Conservation (phyloP, 2,797 vertebrate genomes). For the Sparidentex hasta region DNA sequence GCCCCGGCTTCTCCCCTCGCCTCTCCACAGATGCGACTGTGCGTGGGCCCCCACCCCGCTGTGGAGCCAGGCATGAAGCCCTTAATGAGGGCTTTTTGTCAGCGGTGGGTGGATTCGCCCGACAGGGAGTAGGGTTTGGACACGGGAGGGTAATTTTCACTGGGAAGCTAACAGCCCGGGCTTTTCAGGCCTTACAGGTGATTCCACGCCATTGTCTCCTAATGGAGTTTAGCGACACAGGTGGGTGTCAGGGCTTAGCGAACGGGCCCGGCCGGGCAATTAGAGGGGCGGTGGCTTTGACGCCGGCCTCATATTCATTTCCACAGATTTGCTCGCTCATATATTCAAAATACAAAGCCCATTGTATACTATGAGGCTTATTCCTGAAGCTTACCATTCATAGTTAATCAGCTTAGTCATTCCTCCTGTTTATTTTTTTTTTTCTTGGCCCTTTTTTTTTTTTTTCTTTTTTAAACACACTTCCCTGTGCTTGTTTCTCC, state of each 20-base stretch:
- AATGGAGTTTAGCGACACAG: conserved; percentile 64
- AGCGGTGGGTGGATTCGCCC: conserved; percentile 78
- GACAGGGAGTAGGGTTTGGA: conserved; percentile 62
- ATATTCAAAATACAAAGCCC: conserved; percentile 75
- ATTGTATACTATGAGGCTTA: conserved; percentile 67
- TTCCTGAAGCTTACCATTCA: conserved; percentile 74
- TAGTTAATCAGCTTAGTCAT: conserved; percentile 80
- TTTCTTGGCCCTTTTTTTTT: conserved; percentile 64
- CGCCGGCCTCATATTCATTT: conserved; percentile 51
- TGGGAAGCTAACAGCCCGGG: conserved; percentile 63
- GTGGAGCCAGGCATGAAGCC: conserved; percentile 77
- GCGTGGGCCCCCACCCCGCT: conserved; percentile 74
- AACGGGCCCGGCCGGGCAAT: conserved; percentile 58
- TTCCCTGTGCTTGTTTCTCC: conserved; percentile 61
- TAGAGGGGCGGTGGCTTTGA: conserved; percentile 65
- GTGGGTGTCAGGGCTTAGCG: conserved; percentile 63
- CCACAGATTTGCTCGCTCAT: conserved; percentile 64
- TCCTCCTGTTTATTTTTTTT: conserved; percentile 63
- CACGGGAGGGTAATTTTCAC: conserved; percentile 71
- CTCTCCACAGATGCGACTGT: conserved; percentile 65
- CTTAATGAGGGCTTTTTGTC: conserved; percentile 82
- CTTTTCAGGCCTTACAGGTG: conserved; percentile 73
- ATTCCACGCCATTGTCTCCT: conserved; percentile 66
- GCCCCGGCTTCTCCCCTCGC: conserved; percentile 54
- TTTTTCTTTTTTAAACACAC: conserved; percentile 67